Evolutionary conservation across 2,888 invertebrate species (phyloP), one percentile per base, ranked within the genome.

Genomic region (Gymnosoma rotundatum): DNA sequence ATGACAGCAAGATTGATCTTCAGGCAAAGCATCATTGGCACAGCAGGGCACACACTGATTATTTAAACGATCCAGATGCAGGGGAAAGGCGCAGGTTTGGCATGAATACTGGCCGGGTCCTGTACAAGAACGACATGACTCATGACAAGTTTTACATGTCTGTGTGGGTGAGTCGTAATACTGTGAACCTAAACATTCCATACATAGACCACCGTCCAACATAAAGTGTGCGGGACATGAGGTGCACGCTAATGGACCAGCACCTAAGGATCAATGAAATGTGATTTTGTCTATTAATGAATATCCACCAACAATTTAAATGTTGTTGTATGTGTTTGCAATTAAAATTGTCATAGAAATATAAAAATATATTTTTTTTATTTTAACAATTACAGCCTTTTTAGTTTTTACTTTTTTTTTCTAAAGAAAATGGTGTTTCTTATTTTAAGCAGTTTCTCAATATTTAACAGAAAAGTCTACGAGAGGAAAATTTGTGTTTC

Each of bases 41-140:
- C 96, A 96, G 87, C 96, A 96, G 42, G 95, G 94, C 88, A 96
- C 95, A 89, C 96, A 96, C 90, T 95, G 95, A 88, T 95, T 95
- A 92, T 95, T 96, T 86, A 95, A 92, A 88, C 95, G 94, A 89
- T 96, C 95, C 85, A 95, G 91, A 88, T 94, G 94, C 54, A 95
- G 89, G 0, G 96, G 96, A 67, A 93, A 93, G 14, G 94, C 93
- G 88, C 96, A 96, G 1, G 94, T 94, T 20, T 94, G 93, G 88
- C 95, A 96, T 83, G 95, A 95, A 89, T 94, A 95, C 87, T 94
- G 94, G 0, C 95, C 95, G 0, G 95, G 94, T 0, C 95, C 96
- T 0, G 94, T 94, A 89, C 96, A 96, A 0, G 95, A 94, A 78
- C 94, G 93, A 88, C 96, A 96, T 7, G 94, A 93, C 0, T 93